Percentiles rank a stretch among this genome's conserved stretches.
These are phyloP conservation scores for Eristalis tenax DNA, from an alignment of 2,888 invertebrate species.

Conservation along the genomic window DNA sequence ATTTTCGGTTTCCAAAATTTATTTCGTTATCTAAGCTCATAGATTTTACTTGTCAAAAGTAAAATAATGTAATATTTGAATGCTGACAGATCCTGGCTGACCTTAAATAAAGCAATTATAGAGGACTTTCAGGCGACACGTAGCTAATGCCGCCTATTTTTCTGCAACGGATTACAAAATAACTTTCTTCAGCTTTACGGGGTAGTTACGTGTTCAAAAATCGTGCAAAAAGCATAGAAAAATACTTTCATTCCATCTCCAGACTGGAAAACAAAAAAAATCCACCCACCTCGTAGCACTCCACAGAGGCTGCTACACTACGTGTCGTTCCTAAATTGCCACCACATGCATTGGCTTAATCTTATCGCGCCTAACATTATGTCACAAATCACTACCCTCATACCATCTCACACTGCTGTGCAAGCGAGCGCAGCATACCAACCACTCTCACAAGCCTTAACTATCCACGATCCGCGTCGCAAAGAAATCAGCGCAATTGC, in stretches of 20 bases:
- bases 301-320: neutral
- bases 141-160: too few relatives aligned
- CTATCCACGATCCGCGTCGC: neutral
- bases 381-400: constrained; percentile 29
- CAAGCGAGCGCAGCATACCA: neutral
- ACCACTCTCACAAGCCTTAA: neutral
- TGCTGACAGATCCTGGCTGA: too few relatives aligned
- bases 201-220: too few relatives aligned
- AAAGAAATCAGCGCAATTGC: neutral
- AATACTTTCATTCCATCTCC: neutral
- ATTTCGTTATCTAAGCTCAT: too few relatives aligned
- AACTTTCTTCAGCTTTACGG: too few relatives aligned
- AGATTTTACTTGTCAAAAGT: too few relatives aligned
- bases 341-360: constrained; percentile 20
- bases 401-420: neutral
- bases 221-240: neutral
- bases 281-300: neutral
- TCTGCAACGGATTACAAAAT: too few relatives aligned
- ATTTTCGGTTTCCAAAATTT: too few relatives aligned
- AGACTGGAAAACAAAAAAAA: neutral
- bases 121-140: too few relatives aligned
- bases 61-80: too few relatives aligned
- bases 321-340: neutral
- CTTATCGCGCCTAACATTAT: constrained; percentile 54
- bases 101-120: too few relatives aligned